Conservation (phyloP, 2,797 vertebrate species). For the Hypotaenidia okinawae region DNA sequence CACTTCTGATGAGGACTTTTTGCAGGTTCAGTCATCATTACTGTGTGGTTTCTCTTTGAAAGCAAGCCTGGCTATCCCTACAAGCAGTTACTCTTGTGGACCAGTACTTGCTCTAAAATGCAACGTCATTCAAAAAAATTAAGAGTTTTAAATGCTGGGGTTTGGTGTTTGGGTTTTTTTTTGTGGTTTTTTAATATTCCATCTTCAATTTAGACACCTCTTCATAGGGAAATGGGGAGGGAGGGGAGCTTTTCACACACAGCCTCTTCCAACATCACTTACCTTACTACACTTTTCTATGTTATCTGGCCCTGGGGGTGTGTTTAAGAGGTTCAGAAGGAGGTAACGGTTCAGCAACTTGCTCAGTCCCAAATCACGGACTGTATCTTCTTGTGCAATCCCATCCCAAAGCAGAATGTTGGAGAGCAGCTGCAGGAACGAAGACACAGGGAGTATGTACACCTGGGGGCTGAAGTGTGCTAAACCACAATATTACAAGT, state of each 20-base stretch:
- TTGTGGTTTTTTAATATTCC: background rate
- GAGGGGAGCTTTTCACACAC: background rate
- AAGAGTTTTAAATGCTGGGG: no score
- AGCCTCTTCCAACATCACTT: background rate
- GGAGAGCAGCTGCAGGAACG: constrained; percentile 81
- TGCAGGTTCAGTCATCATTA: background rate
- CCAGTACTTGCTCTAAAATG: background rate
- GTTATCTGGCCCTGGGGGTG: constrained; percentile 57
- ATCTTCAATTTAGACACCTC: background rate
- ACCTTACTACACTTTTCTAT: constrained; percentile 85
- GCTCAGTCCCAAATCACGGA: constrained; percentile 87
- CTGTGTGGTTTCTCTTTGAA: background rate
- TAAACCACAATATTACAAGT: background rate
- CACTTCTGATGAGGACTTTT: background rate
- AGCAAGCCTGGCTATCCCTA: background rate
- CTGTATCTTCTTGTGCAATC: constrained; percentile 80
- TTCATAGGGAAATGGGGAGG: background rate
- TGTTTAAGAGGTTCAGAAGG: constrained; percentile 83
- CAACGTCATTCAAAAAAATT: no score
- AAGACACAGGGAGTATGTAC: background rate
- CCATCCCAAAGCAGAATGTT: constrained; percentile 89
- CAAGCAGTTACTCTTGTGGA: background rate
- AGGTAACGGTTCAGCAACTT: constrained; percentile 92
- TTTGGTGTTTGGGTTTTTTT: background rate
- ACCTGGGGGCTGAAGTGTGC: background rate